phyloP scores from a whole-genome alignment of 2,797 vertebrate genomes.

The Neosilurus mollespiculum region DNA sequence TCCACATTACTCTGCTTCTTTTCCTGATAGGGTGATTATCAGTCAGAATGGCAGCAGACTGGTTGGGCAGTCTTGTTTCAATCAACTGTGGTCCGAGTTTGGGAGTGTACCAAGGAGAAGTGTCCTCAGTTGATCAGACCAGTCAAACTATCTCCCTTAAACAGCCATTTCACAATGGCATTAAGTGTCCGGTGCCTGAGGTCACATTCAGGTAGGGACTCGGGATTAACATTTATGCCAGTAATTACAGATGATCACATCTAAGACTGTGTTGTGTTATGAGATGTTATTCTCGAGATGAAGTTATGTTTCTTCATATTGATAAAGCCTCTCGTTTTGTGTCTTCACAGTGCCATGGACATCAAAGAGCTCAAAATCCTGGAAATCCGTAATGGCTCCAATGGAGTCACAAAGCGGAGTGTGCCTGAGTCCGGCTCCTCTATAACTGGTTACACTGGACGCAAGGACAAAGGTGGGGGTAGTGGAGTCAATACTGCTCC shows the following conservation, averaged over 20 bases:
- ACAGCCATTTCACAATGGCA: constrained; percentile 93
- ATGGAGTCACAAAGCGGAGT: constrained; percentile 44
- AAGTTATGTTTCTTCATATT: not conserved
- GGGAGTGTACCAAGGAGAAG: constrained; percentile 94
- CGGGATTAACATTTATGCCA: too few relatives aligned
- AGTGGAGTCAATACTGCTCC: constrained; percentile 75
- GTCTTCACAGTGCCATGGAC: constrained; percentile 86
- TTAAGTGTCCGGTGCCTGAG: constrained; percentile 94
- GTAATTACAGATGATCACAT: not conserved
- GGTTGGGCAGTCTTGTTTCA: constrained; percentile 95
- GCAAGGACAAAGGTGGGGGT: constrained; percentile 49
- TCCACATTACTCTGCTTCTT: not conserved
- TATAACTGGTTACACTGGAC: constrained; percentile 24
- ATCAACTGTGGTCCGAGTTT: constrained; percentile 93
- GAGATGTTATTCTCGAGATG: not conserved
- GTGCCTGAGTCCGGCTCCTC: constrained; percentile 31
- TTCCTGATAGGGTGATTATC: not conserved
- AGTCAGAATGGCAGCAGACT: constrained; percentile 85
- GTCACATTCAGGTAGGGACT: constrained; percentile 93
- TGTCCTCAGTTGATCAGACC: constrained; percentile 91
- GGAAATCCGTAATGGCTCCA: constrained; percentile 77
- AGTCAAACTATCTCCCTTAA: constrained; percentile 95
- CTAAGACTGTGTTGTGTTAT: not conserved
- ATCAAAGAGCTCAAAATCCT: constrained; percentile 96
- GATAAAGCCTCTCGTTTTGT: constrained; percentile 2